These are phyloP conservation scores for Eubucco bourcierii DNA, from an alignment of 2,113 vertebrate genomes.

Conservation along the genomic window DNA sequence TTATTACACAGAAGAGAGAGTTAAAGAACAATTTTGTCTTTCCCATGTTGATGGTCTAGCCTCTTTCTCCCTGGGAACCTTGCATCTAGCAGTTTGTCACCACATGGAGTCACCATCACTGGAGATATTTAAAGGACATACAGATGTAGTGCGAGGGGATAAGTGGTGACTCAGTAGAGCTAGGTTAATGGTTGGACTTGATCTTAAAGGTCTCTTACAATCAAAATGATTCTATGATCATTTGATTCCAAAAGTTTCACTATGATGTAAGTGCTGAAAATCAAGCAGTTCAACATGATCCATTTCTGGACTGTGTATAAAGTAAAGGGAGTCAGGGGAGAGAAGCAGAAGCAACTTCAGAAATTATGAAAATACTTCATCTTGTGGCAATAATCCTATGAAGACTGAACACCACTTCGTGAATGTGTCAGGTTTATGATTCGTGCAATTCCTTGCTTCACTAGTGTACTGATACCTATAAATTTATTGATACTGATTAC, in stretches of 20 bases:
- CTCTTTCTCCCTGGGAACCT: neutral
- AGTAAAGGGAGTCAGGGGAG: rapidly evolving
- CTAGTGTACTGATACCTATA: neutral
- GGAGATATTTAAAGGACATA: too few relatives aligned
- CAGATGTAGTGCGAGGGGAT: too few relatives aligned
- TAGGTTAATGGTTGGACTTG: too few relatives aligned
- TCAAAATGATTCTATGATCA: too few relatives aligned
- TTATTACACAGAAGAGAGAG: neutral
- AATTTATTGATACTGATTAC: neutral
- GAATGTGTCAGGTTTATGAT: neutral
- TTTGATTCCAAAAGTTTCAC: neutral
- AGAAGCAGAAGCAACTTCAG: neutral
- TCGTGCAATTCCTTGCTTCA: neutral
- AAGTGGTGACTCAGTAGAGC: too few relatives aligned
- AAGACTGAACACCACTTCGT: neutral
- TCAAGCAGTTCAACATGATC: neutral
- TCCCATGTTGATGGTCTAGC: neutral
- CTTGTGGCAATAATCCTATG: neutral
- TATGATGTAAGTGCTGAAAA: neutral
- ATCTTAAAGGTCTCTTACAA: too few relatives aligned
- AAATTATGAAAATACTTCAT: neutral
- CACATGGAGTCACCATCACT: too few relatives aligned
- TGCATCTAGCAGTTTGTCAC: neutral
- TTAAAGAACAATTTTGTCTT: neutral
- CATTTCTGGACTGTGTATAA: neutral